These are phyloP conservation scores for Podocnemis expansa DNA, from an alignment of 2,113 vertebrate species.

Conservation along the genomic window DNA sequence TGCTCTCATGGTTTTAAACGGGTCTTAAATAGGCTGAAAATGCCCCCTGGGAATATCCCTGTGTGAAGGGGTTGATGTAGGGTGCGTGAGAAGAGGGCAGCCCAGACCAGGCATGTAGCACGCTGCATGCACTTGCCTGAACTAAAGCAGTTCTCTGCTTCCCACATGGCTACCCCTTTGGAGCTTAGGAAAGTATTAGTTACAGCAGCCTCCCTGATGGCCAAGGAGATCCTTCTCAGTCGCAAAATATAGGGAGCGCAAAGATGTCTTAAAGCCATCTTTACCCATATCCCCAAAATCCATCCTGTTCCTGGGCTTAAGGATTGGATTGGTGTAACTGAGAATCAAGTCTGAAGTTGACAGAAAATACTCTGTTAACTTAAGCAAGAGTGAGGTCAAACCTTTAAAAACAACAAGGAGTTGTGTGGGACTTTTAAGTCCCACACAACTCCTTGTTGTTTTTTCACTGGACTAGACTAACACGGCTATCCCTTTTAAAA, in stretches of 20 bases:
- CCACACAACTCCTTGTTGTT: too few relatives aligned
- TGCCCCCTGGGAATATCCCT: neutral
- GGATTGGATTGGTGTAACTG: neutral
- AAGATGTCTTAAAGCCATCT: neutral
- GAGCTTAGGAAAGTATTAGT: neutral
- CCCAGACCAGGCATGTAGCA: neutral
- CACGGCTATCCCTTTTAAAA: too few relatives aligned
- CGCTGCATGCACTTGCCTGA: slow-evolving; percentile 11
- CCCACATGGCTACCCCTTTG: neutral
- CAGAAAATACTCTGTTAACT: rapidly evolving
- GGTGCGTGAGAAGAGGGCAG: neutral
- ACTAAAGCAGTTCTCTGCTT: neutral
- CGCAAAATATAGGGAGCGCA: neutral
- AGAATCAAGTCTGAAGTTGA: neutral
- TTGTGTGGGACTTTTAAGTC: too few relatives aligned
- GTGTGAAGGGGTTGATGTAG: neutral
- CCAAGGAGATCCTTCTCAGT: neutral
- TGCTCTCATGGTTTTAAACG: neutral
- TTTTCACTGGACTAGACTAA: too few relatives aligned
- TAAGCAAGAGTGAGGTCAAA: neutral
- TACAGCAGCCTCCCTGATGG: neutral
- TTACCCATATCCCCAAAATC: neutral
- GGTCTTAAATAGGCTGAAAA: neutral
- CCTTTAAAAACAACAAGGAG: too few relatives aligned
- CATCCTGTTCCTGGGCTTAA: neutral